phyloP scores from a whole-genome alignment of 2,888 invertebrate species.

The Drosophila nigricruria region DNA sequence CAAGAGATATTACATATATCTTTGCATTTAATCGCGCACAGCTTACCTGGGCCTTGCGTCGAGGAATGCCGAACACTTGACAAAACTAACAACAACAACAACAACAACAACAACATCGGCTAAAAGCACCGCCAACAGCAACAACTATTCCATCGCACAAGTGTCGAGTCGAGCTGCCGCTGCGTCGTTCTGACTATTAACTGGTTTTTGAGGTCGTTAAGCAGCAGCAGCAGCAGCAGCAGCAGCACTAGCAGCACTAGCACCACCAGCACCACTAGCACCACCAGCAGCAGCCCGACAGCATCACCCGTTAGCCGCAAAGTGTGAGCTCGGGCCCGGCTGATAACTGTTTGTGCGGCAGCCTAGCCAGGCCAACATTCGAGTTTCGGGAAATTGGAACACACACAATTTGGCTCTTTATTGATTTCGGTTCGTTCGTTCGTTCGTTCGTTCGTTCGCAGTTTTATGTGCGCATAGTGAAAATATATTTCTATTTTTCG shows the following conservation, averaged over 20 bases:
- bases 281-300: conserved; percentile 27
- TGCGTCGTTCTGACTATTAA: conserved; percentile 50
- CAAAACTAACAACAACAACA: conserved; percentile 38
- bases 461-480: conserved; percentile 42
- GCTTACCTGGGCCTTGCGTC: conserved; percentile 45
- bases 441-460: conserved; percentile 19
- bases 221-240: conserved; percentile 32
- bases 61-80: conserved; percentile 66
- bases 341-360: conserved; percentile 53
- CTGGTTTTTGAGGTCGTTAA: conserved; percentile 72
- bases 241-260: conserved; percentile 10
- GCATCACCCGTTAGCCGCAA: conserved; percentile 55
- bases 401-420: conserved; percentile 56
- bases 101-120: conserved; percentile 4
- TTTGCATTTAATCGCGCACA: conserved; percentile 46
- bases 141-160: conserved; percentile 49
- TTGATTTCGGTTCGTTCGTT: conserved; percentile 46
- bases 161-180: conserved; percentile 44
- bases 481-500: conserved; percentile 38
- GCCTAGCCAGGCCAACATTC: conserved; percentile 25
- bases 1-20: conserved; percentile 25
- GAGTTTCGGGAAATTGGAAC: conserved; percentile 61
- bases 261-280: conserved; percentile 2
- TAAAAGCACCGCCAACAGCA: conserved; percentile 34
- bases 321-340: conserved; percentile 32